Evolutionary conservation across 2,113 vertebrate genomes (phyloP).

Genomic region (Ifrita kowaldi): DNA sequence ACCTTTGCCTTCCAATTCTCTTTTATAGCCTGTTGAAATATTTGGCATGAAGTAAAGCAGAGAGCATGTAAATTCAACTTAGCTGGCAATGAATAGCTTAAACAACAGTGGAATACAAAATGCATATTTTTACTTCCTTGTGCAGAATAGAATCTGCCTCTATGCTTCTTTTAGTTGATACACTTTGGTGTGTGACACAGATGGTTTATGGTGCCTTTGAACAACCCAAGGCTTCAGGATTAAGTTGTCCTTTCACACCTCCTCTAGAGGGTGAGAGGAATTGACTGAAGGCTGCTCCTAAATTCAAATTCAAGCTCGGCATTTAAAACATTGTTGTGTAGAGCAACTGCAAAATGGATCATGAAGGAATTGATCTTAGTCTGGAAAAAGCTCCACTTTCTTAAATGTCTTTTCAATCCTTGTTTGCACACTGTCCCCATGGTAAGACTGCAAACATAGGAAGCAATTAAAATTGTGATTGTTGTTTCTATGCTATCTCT

Average conservation of each 20-base stretch:
- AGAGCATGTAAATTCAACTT: neutral
- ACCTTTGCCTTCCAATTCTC: neutral
- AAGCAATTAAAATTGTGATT: neutral
- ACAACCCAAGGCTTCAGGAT: neutral
- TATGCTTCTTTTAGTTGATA: neutral
- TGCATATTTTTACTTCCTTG: neutral
- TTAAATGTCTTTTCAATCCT: neutral
- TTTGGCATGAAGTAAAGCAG: neutral
- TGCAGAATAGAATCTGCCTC: neutral
- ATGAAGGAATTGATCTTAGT: neutral
- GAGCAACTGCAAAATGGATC: neutral
- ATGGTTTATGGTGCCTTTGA: neutral
- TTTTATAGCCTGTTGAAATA: neutral
- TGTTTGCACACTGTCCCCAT: neutral
- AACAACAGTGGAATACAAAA: neutral
- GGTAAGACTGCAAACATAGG: neutral
- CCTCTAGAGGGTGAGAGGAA: neutral
- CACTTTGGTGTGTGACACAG: neutral
- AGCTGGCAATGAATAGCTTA: neutral
- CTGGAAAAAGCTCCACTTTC: neutral
- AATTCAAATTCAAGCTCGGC: neutral
- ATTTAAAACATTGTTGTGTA: neutral
- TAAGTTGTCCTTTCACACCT: neutral
- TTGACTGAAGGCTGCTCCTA: neutral
- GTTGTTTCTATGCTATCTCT: neutral